Evolutionary conservation across 1,140 invertebrate species (phyloP).

Genomic region (Theocolax elegans): DNA sequence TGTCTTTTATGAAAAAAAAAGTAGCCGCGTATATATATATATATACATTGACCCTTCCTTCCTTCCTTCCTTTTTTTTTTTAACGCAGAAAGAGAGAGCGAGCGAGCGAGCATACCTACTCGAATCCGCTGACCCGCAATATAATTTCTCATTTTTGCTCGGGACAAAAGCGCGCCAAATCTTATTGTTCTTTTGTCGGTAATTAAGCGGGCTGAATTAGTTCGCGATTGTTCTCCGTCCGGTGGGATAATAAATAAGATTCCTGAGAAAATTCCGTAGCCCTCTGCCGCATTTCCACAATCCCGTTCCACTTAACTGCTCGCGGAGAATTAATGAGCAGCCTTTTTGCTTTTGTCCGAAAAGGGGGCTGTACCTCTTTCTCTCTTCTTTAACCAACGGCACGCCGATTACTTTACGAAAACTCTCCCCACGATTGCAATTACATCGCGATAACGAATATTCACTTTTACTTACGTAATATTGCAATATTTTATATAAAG

Average conservation of each 20-base stretch:
- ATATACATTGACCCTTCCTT: background rate
- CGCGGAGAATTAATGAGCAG: constrained; percentile 55
- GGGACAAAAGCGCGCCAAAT: constrained; percentile 65
- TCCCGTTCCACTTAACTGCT: constrained; percentile 55
- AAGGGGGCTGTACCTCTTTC: too few species aligned
- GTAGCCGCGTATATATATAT: background rate
- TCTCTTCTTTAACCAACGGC: too few species aligned
- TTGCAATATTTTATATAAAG: too few species aligned
- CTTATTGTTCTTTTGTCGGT: constrained; percentile 66
- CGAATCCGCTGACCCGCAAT: constrained; percentile 56
- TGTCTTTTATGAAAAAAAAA: constrained; percentile 15
- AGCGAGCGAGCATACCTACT: constrained; percentile 37
- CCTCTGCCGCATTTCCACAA: constrained; percentile 52
- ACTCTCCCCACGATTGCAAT: constrained; percentile 41
- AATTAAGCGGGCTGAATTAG: constrained; percentile 67
- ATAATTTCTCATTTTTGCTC: constrained; percentile 66
- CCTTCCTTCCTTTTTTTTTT: background rate
- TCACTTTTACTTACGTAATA: background rate
- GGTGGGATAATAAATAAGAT: constrained; percentile 66
- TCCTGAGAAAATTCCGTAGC: constrained; percentile 60
- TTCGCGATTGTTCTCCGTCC: constrained; percentile 60
- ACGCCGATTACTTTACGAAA: constrained; percentile 3
- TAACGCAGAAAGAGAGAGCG: background rate
- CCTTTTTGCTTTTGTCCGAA: constrained; percentile 47
- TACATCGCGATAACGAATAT: constrained; percentile 33